Conservation (phyloP, 2,113 vertebrate genomes). For the Camelus dromedarius region DNA sequence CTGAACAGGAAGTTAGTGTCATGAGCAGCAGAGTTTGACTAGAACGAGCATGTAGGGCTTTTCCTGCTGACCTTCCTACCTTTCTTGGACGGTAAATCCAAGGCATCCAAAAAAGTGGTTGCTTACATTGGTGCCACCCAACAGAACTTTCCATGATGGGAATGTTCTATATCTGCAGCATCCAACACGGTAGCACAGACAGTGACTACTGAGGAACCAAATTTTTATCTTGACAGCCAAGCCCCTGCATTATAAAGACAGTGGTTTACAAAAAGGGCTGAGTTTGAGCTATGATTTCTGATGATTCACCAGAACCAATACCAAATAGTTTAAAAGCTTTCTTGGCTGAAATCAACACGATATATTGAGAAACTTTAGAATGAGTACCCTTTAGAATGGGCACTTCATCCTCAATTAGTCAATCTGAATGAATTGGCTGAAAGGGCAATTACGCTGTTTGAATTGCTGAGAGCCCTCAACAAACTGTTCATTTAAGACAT, state of each 20-base stretch:
- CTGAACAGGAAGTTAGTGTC: neutral
- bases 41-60: neutral
- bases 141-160: neutral
- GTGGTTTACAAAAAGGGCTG: neutral
- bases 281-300: neutral
- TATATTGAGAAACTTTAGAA: neutral
- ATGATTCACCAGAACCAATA: neutral
- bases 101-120: too few relatives aligned
- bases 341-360: neutral
- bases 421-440: neutral
- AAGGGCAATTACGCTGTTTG: neutral
- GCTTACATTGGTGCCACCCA: neutral
- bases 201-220: neutral
- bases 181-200: neutral
- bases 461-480: neutral
- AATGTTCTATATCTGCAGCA: accelerated
- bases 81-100: neutral
- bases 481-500: neutral
- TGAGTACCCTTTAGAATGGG: neutral
- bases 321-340: neutral
- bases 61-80: neutral
- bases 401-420: neutral
- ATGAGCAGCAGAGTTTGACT: accelerated
- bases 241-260: neutral
- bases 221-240: neutral